Base-by-base conservation (phyloP, 2,113 vertebrate genomes). In the Chitala chitala region DNA sequence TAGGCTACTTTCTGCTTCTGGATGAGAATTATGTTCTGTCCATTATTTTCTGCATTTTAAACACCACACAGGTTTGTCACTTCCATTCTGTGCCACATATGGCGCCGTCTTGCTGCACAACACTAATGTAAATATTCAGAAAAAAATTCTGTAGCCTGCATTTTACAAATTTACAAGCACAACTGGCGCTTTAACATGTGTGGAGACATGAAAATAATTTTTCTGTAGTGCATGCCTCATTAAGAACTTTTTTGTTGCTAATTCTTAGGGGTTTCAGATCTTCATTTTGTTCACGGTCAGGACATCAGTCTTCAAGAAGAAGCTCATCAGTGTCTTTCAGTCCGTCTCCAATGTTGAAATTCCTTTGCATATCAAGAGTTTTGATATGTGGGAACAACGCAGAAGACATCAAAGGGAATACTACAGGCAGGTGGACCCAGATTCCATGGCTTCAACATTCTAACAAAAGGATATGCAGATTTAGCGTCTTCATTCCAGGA, bases 31-130 rank as follows among this genome's bases (percentile, higher is more conserved):
- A 50, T 2, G 0, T 80, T 77, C 83, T 89, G 78, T 83, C 58
- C 73, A 86, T 72, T 26, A 1, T 83, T 3, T 88, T 91, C 78
- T 88, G 84, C 22, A 6, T 85, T 80, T 82, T 87, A n/a, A 89
- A 84, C 72, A 78, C 78, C 63, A 86, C 84, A 44, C 85, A 86
- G 82, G 86, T 87, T 6, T n/a, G 73, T 29, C 20, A 40, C 40
- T 2, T 1, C 40, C 31, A 64, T 40, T 20, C 20, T n/a, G n/a
- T n/a, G n/a, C n/a, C n/a, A n/a, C n/a, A n/a, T n/a, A n/a, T n/a
- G n/a, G 24, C 9, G 5, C 9, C n/a, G 12, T 31, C n/a, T n/a
- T n/a, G n/a, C n/a, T n/a, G n/a, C 44, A 46, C 5, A 46, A 5
- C 12, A 46, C 51, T 54, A n/a, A 3, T 4, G 3, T 20, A 54